A percentile compares a stretch with the other conserved stretches of the same genome.
phyloP scores from a whole-genome alignment of 2,797 vertebrate genomes.

The Helarctos malayanus region DNA sequence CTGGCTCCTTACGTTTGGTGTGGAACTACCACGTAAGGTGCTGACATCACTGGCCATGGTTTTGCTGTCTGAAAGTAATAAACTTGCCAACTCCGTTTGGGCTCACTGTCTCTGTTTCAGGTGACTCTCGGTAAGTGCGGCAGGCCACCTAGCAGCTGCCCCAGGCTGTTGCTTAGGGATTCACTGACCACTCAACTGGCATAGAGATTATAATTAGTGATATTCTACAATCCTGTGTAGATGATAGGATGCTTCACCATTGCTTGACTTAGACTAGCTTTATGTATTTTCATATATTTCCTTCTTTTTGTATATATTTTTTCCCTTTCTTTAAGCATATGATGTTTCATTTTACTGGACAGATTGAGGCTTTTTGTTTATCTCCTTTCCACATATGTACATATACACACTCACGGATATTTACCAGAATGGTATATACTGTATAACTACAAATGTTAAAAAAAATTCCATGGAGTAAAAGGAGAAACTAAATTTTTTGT shows the following conservation, averaged over 20 bases:
- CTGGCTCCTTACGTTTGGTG: fast-evolving
- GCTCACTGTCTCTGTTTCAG: background rate
- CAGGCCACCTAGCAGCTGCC: too few relatives aligned
- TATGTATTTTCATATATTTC: background rate
- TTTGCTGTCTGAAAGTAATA: background rate
- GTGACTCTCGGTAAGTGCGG: background rate
- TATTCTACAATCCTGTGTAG: background rate
- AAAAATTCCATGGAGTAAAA: background rate
- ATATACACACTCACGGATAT: background rate
- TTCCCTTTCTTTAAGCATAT: background rate
- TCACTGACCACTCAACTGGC: background rate
- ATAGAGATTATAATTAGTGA: background rate
- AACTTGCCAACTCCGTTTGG: too few relatives aligned
- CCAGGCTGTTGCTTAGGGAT: background rate
- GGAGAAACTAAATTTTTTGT: background rate
- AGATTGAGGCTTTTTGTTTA: background rate
- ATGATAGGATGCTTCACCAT: background rate
- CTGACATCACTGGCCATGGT: background rate
- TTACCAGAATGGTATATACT: background rate
- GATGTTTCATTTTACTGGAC: background rate
- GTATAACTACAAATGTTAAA: background rate
- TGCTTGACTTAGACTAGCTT: background rate
- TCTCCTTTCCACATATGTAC: background rate
- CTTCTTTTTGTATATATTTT: background rate
- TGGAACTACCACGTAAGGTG: background rate